Base-by-base conservation (phyloP, 2,888 invertebrate genomes). In the Oasisia sp. region DNA sequence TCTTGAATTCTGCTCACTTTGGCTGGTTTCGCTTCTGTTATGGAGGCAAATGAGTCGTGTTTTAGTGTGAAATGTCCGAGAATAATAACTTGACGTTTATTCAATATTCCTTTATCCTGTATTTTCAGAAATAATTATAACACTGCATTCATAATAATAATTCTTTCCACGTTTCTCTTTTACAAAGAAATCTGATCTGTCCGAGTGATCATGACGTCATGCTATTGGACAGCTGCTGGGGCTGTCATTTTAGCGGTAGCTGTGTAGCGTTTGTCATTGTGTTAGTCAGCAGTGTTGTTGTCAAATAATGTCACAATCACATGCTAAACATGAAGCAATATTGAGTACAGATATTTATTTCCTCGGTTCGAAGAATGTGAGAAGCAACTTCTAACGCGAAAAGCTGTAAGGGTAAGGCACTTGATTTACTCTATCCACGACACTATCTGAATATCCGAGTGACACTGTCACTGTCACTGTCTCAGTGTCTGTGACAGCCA, bases 211-310 rank as follows among this genome's bases (percentile, higher is more conserved):
- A 74, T 74, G 74, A 74, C 74, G 74, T 74, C 74, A 74, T 74
- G 74, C 74, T 74, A 0, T 74, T 74, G 74, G 74, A 74, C 74
- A 74, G 74, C 74, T 74, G 74, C 74, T 27, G 74, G 2, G 74
- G n/a, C 74, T 74, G 74, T 74, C 74, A 74, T 74, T 74, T 74
- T 74, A 74, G 74, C 74, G n/a, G 74, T 74, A 27, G n/a, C 74
- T 27, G 74, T 74, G 74, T 74, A 27, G 74, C 74, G 74, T 74
- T 74, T 74, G 74, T 74, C 74, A 74, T 74, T 74, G 74, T 74
- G 74, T 74, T 74, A 74, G 74, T 74, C 74, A 74, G 19, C 27
- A 74, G n/a, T 74, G 27, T 74, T 74, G 74, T 74, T 74, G 74
- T 74, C 27, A 19, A 74, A 74, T 74, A 74, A 74, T 74, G 74